Percentiles rank a stretch among this genome's conserved stretches.
phyloP scores from a whole-genome alignment of 2,888 invertebrate species.

The Hemaris fuciformis region DNA sequence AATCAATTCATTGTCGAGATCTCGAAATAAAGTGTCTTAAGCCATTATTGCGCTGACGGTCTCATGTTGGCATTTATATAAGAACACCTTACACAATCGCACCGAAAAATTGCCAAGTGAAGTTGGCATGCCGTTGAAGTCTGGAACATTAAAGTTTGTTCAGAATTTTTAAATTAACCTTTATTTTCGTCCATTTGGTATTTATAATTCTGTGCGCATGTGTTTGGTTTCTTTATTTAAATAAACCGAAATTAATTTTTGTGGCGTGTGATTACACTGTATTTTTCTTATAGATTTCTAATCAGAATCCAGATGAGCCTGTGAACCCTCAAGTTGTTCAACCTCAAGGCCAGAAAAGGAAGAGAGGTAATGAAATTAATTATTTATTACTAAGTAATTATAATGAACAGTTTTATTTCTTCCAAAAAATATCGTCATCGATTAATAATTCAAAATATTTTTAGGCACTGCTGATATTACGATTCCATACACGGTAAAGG shows the following conservation, averaged over 20 bases:
- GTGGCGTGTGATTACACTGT: too few relatives aligned
- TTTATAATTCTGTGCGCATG: too few relatives aligned
- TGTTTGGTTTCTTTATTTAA: too few relatives aligned
- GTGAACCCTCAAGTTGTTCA: constrained; percentile 15
- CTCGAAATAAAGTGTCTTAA: neutral
- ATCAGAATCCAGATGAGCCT: constrained; percentile 24
- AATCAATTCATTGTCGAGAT: neutral
- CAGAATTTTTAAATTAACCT: too few relatives aligned
- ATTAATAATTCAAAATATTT: constrained; percentile 10
- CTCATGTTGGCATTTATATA: neutral
- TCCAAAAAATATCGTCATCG: neutral
- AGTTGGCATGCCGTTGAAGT: neutral
- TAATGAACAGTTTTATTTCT: neutral
- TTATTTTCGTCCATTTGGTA: too few relatives aligned
- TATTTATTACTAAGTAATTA: neutral
- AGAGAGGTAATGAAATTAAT: constrained; percentile 37
- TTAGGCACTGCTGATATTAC: constrained; percentile 32
- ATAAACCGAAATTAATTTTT: too few relatives aligned
- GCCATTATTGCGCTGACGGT: neutral
- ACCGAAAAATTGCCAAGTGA: neutral
- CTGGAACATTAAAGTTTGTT: too few relatives aligned
- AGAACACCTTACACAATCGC: neutral
- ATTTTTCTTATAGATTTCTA: constrained; percentile 27
- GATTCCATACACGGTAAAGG: constrained; percentile 38
- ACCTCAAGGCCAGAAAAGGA: constrained; percentile 43